phyloP scores from a whole-genome alignment of 64 coral and sea anemone species.

The Cladopsammia gracilis region DNA sequence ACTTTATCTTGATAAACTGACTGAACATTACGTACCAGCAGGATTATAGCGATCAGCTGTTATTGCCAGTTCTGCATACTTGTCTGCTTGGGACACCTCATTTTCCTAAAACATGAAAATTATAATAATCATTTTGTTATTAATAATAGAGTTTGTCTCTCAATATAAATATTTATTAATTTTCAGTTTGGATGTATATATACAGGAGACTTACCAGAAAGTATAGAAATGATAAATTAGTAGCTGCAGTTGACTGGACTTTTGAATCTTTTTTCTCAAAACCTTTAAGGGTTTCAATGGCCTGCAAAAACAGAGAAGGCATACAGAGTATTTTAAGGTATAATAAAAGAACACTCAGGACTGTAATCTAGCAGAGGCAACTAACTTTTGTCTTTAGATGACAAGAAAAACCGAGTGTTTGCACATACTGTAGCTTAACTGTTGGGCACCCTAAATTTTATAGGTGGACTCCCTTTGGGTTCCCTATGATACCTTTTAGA shows the following conservation, averaged over 20 bases:
- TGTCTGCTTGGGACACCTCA: constrained; percentile 93
- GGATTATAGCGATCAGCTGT: constrained; percentile 96
- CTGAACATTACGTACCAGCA: constrained; percentile 62
- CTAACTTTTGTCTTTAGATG: too few species aligned
- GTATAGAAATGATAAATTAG: constrained; percentile 96
- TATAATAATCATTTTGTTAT: not conserved
- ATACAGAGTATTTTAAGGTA: not conserved
- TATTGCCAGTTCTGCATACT: constrained; percentile 98
- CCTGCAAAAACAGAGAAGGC: constrained; percentile 39
- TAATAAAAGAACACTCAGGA: too few species aligned
- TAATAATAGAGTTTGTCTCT: not conserved
- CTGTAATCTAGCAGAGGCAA: too few species aligned
- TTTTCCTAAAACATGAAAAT: constrained; percentile 65
- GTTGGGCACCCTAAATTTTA: too few species aligned
- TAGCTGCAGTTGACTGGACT: constrained; percentile 97
- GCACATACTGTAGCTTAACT: too few species aligned
- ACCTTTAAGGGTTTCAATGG: constrained; percentile 94
- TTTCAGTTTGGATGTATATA: not conserved
- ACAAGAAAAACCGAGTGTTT: too few species aligned
- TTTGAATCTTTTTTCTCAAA: constrained; percentile 99
- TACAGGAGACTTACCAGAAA: constrained; percentile 83
- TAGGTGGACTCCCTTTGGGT: too few species aligned
- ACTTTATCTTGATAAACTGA: not conserved
- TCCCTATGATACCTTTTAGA: too few species aligned
- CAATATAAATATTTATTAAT: not conserved